Percentiles rank a stretch among this genome's conserved stretches.
Evolutionary conservation across 2,888 invertebrate species (phyloP).

Genomic region (Pristionchus fissidentatus): DNA sequence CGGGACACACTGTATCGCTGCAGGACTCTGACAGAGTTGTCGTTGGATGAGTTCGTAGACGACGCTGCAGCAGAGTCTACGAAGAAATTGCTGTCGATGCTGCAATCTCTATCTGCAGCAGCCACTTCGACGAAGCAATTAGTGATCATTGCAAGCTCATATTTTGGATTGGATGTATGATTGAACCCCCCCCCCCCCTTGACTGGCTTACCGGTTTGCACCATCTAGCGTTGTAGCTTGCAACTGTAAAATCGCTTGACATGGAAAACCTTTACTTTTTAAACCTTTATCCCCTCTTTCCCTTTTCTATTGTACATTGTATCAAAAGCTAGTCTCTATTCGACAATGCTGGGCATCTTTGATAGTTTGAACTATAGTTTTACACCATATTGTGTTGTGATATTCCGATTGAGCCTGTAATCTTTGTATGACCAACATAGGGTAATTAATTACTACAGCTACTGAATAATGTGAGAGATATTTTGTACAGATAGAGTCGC

Average conservation of each 20-base stretch:
- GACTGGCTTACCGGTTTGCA: background rate
- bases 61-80: background rate
- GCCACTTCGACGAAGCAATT: background rate
- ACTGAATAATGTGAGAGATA: too few species aligned
- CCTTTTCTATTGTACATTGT: background rate
- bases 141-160: background rate
- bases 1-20: background rate
- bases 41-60: slow-evolving; percentile 40
- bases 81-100: slow-evolving; percentile 11
- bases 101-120: background rate
- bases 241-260: background rate
- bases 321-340: background rate
- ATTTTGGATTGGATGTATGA: slow-evolving; percentile 29
- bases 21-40: background rate
- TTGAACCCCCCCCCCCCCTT: background rate
- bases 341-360: slow-evolving; percentile 11
- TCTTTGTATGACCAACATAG: too few species aligned
- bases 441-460: too few species aligned
- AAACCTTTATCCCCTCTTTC: background rate
- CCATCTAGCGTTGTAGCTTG: background rate
- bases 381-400: too few species aligned
- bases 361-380: background rate
- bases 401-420: too few species aligned
- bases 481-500: too few species aligned
- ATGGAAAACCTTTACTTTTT: background rate